phyloP scores from a whole-genome alignment of 2,797 vertebrate genomes.

The Syngnathus acus region DNA sequence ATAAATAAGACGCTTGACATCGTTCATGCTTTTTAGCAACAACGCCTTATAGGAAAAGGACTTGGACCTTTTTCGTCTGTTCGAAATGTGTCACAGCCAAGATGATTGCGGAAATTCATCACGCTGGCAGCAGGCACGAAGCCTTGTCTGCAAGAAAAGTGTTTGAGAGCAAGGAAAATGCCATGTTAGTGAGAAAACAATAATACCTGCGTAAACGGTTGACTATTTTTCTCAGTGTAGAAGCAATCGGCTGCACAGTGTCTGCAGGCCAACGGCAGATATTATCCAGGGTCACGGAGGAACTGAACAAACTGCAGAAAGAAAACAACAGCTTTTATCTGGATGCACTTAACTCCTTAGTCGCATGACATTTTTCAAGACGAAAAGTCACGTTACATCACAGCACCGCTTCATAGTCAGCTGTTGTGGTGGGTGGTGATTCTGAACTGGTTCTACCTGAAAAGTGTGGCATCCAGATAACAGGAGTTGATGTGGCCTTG shows the following conservation, averaged over 20 bases:
- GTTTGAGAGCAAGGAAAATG: background rate
- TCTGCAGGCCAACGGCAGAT: slow-evolving; percentile 58
- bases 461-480: slow-evolving; percentile 78
- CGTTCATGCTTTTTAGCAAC: background rate
- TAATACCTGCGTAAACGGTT: slow-evolving; percentile 73
- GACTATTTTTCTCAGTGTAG: slow-evolving; percentile 69
- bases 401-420: background rate
- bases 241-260: slow-evolving; percentile 47
- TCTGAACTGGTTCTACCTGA: slow-evolving; percentile 62
- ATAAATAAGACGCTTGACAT: background rate
- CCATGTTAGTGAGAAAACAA: slow-evolving; percentile 3
- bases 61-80: slow-evolving; percentile 76
- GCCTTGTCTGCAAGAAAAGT: slow-evolving; percentile 62
- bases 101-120: slow-evolving; percentile 73
- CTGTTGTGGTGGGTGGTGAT: background rate
- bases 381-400: background rate
- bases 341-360: slow-evolving; percentile 1
- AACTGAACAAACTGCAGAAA: slow-evolving; percentile 70
- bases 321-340: background rate
- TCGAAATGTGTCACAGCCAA: slow-evolving; percentile 73
- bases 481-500: slow-evolving; percentile 80
- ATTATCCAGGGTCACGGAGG: slow-evolving; percentile 64
- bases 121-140: slow-evolving; percentile 76
- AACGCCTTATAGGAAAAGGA: background rate
- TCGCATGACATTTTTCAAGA: background rate